Evolutionary conservation across 2,888 invertebrate genomes (phyloP).

Genomic region (Amiota minor): DNA sequence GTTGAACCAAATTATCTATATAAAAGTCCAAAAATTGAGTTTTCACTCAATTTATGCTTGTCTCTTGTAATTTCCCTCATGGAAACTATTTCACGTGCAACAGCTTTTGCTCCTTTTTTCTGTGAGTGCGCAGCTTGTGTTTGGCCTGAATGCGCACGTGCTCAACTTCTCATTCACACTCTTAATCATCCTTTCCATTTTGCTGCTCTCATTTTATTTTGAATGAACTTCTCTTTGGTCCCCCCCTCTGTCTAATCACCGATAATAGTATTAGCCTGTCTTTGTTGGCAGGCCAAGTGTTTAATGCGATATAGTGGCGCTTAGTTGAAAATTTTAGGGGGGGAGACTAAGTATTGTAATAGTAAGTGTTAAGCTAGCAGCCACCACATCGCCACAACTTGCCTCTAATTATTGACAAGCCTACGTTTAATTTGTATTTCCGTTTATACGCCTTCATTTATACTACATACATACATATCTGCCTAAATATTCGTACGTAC

Average conservation of each 20-base stretch:
- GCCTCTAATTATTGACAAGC: conserved; percentile 10
- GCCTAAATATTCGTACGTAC: too few species aligned
- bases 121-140: background rate
- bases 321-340: too few species aligned
- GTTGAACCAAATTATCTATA: background rate
- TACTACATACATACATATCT: too few species aligned
- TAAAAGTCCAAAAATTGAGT: background rate
- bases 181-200: background rate
- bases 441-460: too few species aligned
- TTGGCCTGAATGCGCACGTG: conserved; percentile 9
- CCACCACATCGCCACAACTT: background rate
- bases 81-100: background rate
- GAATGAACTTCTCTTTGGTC: background rate
- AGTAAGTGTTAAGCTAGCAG: background rate
- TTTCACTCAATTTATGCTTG: too few species aligned
- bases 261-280: conserved; percentile 11
- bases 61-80: background rate
- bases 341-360: background rate
- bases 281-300: conserved; percentile 5
- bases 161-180: background rate
- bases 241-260: background rate
- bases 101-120: conserved; percentile 9
- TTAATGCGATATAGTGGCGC: conserved; percentile 1
- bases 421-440: conserved; percentile 1
- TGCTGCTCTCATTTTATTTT: background rate